A percentile compares a stretch with the other conserved stretches of the same genome.
Conservation (phyloP, 1,140 invertebrate species). For the Coelopa frigida region DNA sequence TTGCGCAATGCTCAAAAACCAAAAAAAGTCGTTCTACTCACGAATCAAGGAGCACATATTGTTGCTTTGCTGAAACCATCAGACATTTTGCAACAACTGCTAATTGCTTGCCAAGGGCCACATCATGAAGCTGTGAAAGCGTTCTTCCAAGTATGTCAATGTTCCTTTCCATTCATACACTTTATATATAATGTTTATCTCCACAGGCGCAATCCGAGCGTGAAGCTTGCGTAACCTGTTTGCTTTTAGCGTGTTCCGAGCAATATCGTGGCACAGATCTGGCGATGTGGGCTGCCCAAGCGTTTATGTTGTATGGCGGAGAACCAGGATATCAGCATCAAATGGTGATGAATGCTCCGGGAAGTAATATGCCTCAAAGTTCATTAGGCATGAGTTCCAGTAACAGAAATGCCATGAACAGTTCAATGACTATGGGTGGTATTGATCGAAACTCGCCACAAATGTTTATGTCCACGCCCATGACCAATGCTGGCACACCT, state of each 20-base stretch:
- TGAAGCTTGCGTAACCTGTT: slow-evolving; percentile 81
- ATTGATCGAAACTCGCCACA: slow-evolving; percentile 13
- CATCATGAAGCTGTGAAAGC: slow-evolving; percentile 76
- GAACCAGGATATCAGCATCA: slow-evolving; percentile 49
- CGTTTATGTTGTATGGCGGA: slow-evolving; percentile 87
- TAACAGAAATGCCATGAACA: too few relatives aligned
- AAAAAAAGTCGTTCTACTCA: slow-evolving; percentile 75
- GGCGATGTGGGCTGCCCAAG: slow-evolving; percentile 80
- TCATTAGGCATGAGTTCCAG: neutral
- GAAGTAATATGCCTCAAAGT: too few relatives aligned
- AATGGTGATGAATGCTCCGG: slow-evolving; percentile 5
- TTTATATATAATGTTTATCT: neutral
- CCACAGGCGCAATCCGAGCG: slow-evolving; percentile 61
- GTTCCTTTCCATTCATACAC: too few relatives aligned
- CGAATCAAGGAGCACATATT: slow-evolving; percentile 78
- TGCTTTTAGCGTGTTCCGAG: slow-evolving; percentile 76
- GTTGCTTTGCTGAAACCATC: slow-evolving; percentile 76
- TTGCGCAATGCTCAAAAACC: slow-evolving; percentile 67
- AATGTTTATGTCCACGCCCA: slow-evolving; percentile 41
- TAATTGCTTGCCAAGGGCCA: slow-evolving; percentile 73
- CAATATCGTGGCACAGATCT: slow-evolving; percentile 62
- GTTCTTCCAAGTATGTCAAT: slow-evolving; percentile 59
- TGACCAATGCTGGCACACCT: slow-evolving; percentile 18
- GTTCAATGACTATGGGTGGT: neutral
- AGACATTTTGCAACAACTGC: slow-evolving; percentile 72